Evolutionary conservation across 37 sponge, comb jelly and placozoan species (phyloP), one percentile per base, ranked within the genome.

Genomic region (Aphrocallistes beatrix): DNA sequence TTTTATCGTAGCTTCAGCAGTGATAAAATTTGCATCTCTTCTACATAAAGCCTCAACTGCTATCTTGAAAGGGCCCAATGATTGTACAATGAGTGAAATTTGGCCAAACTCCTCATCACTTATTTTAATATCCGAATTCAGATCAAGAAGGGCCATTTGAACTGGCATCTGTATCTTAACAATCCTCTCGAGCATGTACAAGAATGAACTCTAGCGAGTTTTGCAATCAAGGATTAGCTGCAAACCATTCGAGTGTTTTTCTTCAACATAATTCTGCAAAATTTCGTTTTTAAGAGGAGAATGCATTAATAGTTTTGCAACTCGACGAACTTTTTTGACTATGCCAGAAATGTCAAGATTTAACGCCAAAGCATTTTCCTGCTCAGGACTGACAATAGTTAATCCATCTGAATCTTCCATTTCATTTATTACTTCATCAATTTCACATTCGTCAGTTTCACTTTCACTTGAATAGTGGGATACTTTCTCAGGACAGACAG

Each of bases 181-280:
- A 60, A 60, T 60, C 75, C 75, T 28, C 25, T 60, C 75, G 49
- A 60, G 75, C 75, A 60, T 60, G 75, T 60, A 25, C 34, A 60
- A 60, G 75, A 60, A 30, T 60, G 75, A 60, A 60, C 75, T 60
- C 75, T 30, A 60, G 34, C 34, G 75, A 60, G 75, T 60, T 60
- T 60, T 60, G 75, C 75, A 60, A 60, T 60, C 75, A 60, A 60
- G 75, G 75, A 60, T 60, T 60, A 60, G 75, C 75, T 60, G 75
- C 45, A 60, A 60, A 60, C 75, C 75, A 60, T 60, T 60, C 13
- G 45, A 42, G 75, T 32, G 75, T 60, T 21, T 60, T 60, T 60
- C 34, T 60, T 60, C n/a, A 60, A 60, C 8, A 60, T 60, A 60
- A 42, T 42, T 42, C 13, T 42, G 45, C 45, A 42, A 42, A 60